phyloP scores from a whole-genome alignment of 2,797 vertebrate genomes.

The Apogon talboti region DNA sequence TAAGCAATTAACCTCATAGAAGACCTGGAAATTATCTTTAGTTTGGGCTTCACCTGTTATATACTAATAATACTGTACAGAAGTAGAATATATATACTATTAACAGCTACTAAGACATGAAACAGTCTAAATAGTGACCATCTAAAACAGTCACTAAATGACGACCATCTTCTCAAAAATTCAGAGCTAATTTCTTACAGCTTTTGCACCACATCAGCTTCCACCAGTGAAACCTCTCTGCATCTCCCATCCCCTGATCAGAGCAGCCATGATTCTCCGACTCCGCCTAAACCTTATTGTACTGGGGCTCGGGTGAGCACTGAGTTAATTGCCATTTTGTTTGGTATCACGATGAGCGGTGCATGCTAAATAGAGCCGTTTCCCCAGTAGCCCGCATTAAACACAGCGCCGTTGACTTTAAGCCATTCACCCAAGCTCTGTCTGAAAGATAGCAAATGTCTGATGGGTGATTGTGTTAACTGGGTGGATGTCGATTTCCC shows the following conservation, averaged over 20 bases:
- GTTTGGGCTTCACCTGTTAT: neutral
- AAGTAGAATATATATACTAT: too few species aligned
- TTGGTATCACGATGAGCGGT: slow-evolving; percentile 35
- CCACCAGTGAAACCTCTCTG: slow-evolving; percentile 32
- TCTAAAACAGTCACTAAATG: too few species aligned
- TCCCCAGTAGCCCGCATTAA: slow-evolving; percentile 52
- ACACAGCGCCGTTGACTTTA: neutral
- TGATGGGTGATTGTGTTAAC: slow-evolving; percentile 14
- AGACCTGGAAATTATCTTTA: neutral
- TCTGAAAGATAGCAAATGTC: slow-evolving; percentile 18
- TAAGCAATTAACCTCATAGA: neutral
- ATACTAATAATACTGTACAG: too few species aligned
- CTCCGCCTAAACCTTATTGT: slow-evolving; percentile 31
- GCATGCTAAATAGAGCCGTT: slow-evolving; percentile 58
- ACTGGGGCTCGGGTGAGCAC: slow-evolving; percentile 13
- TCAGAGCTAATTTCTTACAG: slow-evolving; percentile 13
- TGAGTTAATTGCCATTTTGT: slow-evolving; percentile 63
- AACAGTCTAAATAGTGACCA: too few species aligned
- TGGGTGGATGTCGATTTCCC: slow-evolving; percentile 33
- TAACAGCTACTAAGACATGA: too few species aligned
- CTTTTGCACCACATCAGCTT: slow-evolving; percentile 19
- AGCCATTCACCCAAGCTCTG: neutral
- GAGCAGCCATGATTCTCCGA: slow-evolving; percentile 15
- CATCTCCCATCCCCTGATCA: slow-evolving; percentile 31
- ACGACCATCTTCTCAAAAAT: too few species aligned